Base-by-base conservation (phyloP, 2,113 vertebrate species). In the Haemorhous mexicanus region DNA sequence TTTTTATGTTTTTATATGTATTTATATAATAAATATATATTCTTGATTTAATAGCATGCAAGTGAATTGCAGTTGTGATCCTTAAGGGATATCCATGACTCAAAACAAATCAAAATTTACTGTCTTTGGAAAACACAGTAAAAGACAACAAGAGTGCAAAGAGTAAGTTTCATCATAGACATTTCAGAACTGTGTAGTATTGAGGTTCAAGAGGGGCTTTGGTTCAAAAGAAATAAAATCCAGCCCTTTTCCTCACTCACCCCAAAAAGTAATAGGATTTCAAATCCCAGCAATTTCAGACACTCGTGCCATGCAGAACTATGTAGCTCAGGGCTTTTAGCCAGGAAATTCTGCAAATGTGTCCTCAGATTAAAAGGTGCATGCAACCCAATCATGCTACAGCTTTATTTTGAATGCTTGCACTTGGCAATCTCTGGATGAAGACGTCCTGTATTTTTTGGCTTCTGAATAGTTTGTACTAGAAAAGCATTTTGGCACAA, bases 381-480 rank as follows among this genome's bases (percentile, higher is more conserved):
- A 75, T 61, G 88, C 76, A 95, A 89, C 61, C n/a, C 64, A 81
- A 17, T 84, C 64, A 49, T 16, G 28, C 55, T 68, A 61, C 47
- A 81, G 49, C 11, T 91, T 86, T 81, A 95, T 88, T 96, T 84
- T 78, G 90, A 88, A 94, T 81, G 64, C 47, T 78, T 41, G n/a
- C 72, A 89, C 52, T 93, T 94, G 68, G 83, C 72, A 94, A 49
- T 26, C 55, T 80, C 59, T 74, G 59, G 59, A 78, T 90, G 85
- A 96, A 95, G 88, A 95, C 67, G 55, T 59, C 59, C 64, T 93
- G 70, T 95, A 47, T 80, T 84, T 92, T 93, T 97, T 96, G 93
- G 94, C 82, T 93, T 52, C 86, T 81, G 26, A 28, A 82, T 30
- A 93, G 72, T 64, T 95, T 81, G 35, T 37, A 67, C 56, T 92